A percentile compares a stretch with the other conserved stretches of the same genome.
phyloP scores from a whole-genome alignment of 2,888 invertebrate species.

The Ophioninae sp. region DNA sequence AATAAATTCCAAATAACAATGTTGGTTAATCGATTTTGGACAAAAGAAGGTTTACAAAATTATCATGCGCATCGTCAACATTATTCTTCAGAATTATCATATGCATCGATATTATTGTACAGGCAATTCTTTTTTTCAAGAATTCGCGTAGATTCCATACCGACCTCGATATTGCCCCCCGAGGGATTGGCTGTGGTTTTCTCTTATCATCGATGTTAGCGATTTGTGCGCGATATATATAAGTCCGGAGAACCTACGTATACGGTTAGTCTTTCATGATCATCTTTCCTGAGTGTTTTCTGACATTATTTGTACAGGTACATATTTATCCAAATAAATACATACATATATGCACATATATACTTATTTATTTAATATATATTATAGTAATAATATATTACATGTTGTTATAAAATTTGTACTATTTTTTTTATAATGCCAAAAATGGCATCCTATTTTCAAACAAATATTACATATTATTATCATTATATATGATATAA shows the following conservation, averaged over 20 bases:
- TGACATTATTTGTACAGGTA: constrained; percentile 17
- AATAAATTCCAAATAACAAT: no score
- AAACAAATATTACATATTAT: no score
- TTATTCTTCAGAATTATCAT: background rate
- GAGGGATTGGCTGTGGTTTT: constrained; percentile 11
- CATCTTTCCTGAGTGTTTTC: constrained; percentile 44
- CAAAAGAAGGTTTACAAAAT: background rate
- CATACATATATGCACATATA: background rate
- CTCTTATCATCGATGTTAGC: constrained; percentile 48
- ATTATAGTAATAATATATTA: background rate
- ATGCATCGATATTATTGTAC: background rate
- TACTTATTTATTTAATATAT: constrained; percentile 1
- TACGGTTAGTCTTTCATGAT: constrained; percentile 55
- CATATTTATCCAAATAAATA: constrained; percentile 1
- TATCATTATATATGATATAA: no score
- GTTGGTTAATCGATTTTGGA: background rate
- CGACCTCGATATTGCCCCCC: constrained; percentile 37
- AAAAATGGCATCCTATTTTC: no score
- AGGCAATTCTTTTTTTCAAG: background rate
- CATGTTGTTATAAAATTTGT: no score
- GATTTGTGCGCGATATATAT: constrained; percentile 50
- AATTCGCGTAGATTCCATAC: constrained; percentile 3
- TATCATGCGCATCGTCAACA: background rate
- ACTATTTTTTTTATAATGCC: no score
- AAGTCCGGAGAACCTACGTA: constrained; percentile 44